Conservation (phyloP, 2,888 invertebrate species). For the Meteorus colon region DNA sequence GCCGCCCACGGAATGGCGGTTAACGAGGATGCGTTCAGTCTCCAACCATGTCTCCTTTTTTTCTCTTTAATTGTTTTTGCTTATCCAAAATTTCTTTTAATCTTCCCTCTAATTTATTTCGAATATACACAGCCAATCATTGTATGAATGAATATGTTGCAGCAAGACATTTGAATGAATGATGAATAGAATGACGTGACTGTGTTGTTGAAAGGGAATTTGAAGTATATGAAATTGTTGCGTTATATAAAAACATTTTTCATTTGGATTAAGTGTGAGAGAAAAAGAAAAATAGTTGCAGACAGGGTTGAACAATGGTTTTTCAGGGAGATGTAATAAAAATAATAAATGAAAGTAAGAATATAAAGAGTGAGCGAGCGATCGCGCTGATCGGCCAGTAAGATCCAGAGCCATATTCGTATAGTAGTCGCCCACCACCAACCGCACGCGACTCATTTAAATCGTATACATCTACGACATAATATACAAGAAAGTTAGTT, state of each 20-base stretch:
- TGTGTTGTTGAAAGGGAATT: slow-evolving; percentile 13
- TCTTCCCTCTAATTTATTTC: neutral
- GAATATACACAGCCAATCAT: neutral
- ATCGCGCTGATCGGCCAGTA: slow-evolving; percentile 7
- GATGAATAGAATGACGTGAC: slow-evolving; percentile 2
- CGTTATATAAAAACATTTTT: slow-evolving; percentile 32
- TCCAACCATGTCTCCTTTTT: slow-evolving; percentile 33
- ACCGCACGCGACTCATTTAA: slow-evolving; percentile 51
- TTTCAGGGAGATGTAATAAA: slow-evolving; percentile 15
- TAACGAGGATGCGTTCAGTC: slow-evolving; percentile 41
- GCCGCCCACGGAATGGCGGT: slow-evolving; percentile 61
- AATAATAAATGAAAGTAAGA: slow-evolving; percentile 18
- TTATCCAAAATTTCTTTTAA: neutral
- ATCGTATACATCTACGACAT: neutral
- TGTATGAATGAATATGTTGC: neutral
- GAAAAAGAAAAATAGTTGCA: slow-evolving; percentile 22
- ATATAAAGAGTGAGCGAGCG: neutral
- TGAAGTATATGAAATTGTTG: slow-evolving; percentile 20
- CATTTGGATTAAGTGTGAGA: neutral
- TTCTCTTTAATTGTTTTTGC: slow-evolving; percentile 29
- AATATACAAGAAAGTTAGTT: neutral
- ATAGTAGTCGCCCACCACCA: slow-evolving; percentile 33
- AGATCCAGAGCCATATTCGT: slow-evolving; percentile 40
- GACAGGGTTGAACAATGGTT: slow-evolving; percentile 30
- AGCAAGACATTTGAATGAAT: slow-evolving; percentile 1